Base-by-base conservation (phyloP, 2,888 invertebrate genomes). In the Dermolepida albohirtum region DNA sequence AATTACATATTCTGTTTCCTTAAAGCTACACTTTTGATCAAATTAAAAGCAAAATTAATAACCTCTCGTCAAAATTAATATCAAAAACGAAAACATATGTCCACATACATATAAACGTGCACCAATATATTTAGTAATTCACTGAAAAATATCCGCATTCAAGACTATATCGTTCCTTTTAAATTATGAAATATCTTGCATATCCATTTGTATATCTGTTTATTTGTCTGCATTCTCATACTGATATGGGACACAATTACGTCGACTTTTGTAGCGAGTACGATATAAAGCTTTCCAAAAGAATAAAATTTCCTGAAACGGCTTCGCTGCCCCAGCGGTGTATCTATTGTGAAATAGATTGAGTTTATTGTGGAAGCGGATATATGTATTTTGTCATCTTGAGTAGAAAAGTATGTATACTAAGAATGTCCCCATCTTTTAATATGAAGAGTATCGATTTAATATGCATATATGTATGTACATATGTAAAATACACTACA, bases 171-270 rank as follows among this genome's bases (percentile, higher is more conserved):
- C 39, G 12, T 47, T 47, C 40, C 54, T 39, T 54, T 40, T 40
- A 54, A 40, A 39, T 54, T 54, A 54, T 34, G 12, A 12, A 54
- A 54, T 54, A 16, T 39, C 12, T 16, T 39, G 39, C 14, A 39
- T 40, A 39, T 16, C 34, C 7, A 40, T 54, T 14, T 47, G 17
- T 17, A 47, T 47, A 16, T 17, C 34, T 40, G 39, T 54, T 16
- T 54, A 39, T 39, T 52, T 16, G 52, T 52, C 39, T 52, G 52
- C 2, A 34, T 52, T 14, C 52, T 52, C 52, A 34, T 52, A 52
- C 52, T 52, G 39, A 52, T 52, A 52, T 14, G 52, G 14, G 10
- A 52, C 52, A 52, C 52, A 52, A 52, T 52, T 55, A 27, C 41
- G 55, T 55, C 22, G 55, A 41, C 34, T 34, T 39, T 14, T 16